Evolutionary conservation across 1,140 invertebrate genomes (phyloP), one percentile per base, ranked within the genome.

Genomic region (Musca vetustissima): DNA sequence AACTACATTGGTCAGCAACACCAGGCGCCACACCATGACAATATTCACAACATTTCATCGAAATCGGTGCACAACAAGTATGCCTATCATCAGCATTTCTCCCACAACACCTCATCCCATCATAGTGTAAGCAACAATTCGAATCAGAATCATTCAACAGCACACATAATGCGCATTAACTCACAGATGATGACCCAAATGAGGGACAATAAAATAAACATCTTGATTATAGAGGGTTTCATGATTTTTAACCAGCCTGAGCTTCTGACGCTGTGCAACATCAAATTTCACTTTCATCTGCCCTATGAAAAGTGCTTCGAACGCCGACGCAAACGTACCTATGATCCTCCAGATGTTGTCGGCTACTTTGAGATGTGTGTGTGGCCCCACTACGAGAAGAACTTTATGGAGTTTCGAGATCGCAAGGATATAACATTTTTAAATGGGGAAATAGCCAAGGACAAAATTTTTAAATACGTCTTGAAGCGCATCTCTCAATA

Each of bases 331-430:
- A 76, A 76, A n/a, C 84, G 92, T 7, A 75, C 83, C 14, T 95
- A 94, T 75, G 86, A 91, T 69, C 92, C 92, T 17, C 90, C 92
- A 7, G 92, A 94, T 83, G 86, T 90, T 7, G 88, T 88, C 4
- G 90, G 90, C 1, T 94, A 94, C 84, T 93, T 94, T 79, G 91
- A 94, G 17, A 82, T 83, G 43, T 88, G 88, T 71, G 91, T 92
- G 1, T 94, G 92, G 92, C 92, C 91, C 0, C 88, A 90, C 72
- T 90, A 91, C 76, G 80, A 83, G 52, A 75, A 74, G 69, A 79
- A 83, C 59, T 79, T 80, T 50, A 71, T 71, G 19, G 79, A 81
- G 55, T 79, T 78, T 22, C 75, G 78, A 2, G 78, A 81, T 17
- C 73, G 76, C 22, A 78, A 83, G 66, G 81, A 82, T 28, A 75